These are phyloP conservation scores for Aphodius sticticus DNA, from an alignment of 2,888 invertebrate genomes.

Conservation along the genomic window DNA sequence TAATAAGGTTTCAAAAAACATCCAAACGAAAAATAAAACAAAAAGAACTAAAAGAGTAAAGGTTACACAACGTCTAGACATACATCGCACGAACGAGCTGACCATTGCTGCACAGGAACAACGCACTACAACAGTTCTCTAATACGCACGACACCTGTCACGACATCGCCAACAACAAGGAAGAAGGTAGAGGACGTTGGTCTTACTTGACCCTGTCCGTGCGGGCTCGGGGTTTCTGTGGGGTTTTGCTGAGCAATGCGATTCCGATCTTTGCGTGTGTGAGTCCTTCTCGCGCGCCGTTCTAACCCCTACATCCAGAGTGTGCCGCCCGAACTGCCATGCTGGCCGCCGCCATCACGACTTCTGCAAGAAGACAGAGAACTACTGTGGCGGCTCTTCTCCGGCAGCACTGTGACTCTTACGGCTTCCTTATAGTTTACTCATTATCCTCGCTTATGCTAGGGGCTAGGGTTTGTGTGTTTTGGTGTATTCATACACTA, in stretches of 20 bases:
- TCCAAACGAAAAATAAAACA: neutral
- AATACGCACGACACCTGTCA: slow-evolving; percentile 54
- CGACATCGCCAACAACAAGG: slow-evolving; percentile 61
- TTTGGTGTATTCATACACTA: neutral
- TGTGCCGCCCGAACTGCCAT: slow-evolving; percentile 62
- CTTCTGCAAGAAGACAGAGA: slow-evolving; percentile 69
- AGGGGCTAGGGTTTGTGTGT: neutral
- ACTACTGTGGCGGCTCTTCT: slow-evolving; percentile 63
- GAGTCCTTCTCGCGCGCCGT: slow-evolving; percentile 65
- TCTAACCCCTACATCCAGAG: slow-evolving; percentile 71
- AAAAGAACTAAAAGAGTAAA: slow-evolving; percentile 6
- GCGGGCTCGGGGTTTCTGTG: slow-evolving; percentile 44
- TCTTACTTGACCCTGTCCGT: slow-evolving; percentile 61
- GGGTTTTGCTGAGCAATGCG: slow-evolving; percentile 48
- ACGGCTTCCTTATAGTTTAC: slow-evolving; percentile 33
- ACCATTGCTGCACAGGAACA: slow-evolving; percentile 58
- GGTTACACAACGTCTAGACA: slow-evolving; percentile 58
- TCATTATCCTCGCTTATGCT: neutral
- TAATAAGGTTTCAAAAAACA: neutral
- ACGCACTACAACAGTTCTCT: slow-evolving; percentile 59
- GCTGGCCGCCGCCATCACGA: slow-evolving; percentile 61
- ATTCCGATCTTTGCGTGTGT: neutral
- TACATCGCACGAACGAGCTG: slow-evolving; percentile 61
- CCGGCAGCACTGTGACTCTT: slow-evolving; percentile 42
- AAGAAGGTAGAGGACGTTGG: slow-evolving; percentile 53